Evolutionary conservation across 2,797 vertebrate species (phyloP).

Genomic region (Danio jaintianensis): DNA sequence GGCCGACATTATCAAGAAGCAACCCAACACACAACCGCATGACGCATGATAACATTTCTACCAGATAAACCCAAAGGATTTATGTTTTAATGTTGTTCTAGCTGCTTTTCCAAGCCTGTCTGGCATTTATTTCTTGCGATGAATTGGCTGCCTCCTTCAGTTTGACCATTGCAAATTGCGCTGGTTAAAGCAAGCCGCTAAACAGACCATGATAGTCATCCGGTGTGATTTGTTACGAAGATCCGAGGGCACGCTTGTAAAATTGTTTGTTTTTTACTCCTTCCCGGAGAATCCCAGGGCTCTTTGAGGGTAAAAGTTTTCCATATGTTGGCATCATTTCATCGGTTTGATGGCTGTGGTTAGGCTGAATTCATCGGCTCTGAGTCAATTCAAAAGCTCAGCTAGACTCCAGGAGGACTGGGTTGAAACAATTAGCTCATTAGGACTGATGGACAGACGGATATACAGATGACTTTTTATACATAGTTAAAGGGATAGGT

Average conservation of each 20-base stretch:
- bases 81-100: background rate
- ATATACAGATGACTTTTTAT: background rate
- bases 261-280: constrained; percentile 20
- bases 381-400: background rate
- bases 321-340: constrained; percentile 11
- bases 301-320: background rate
- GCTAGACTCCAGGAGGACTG: background rate
- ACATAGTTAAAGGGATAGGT: background rate
- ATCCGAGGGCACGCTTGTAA: background rate
- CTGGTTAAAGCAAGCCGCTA: background rate
- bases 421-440: constrained; percentile 7
- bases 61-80: background rate
- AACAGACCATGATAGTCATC: background rate
- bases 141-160: background rate
- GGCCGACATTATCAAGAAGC: background rate
- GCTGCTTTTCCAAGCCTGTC: background rate
- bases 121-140: background rate
- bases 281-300: background rate
- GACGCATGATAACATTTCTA: background rate
- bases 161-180: background rate
- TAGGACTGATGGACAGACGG: background rate
- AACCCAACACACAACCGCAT: too few relatives aligned
- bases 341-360: constrained; percentile 4
- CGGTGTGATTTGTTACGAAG: constrained; percentile 12
- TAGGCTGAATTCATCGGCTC: background rate